Percentiles rank a stretch among this genome's conserved stretches.
These are phyloP conservation scores for Lepidocyrtoides sp. DNA, from an alignment of 2,888 invertebrate genomes.

Conservation along the genomic window DNA sequence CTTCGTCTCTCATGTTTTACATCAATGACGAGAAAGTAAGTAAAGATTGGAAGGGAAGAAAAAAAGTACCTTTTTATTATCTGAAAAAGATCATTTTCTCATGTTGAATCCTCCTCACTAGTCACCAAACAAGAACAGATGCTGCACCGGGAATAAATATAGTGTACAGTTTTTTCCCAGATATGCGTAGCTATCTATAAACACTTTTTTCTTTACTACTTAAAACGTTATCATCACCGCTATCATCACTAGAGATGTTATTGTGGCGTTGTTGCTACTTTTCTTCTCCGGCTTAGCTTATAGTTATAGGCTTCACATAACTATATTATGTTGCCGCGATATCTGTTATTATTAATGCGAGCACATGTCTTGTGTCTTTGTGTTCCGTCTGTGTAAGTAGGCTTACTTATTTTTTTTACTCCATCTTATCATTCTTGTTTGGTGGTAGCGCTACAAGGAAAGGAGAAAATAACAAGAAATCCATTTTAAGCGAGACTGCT, in stretches of 20 bases:
- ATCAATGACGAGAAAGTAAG: constrained; percentile 89
- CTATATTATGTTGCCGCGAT: constrained; percentile 28
- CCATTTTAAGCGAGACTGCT: constrained; percentile 43
- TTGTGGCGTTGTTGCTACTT: neutral
- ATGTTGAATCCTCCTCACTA: constrained; percentile 40
- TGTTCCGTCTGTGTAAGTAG: constrained; percentile 14
- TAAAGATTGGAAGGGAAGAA: constrained; percentile 11
- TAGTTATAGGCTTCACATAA: too few species aligned
- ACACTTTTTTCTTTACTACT: constrained; percentile 31
- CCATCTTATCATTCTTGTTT: constrained; percentile 37
- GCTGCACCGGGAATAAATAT: constrained; percentile 45
- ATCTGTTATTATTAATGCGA: constrained; percentile 69
- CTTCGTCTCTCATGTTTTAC: constrained; percentile 92
- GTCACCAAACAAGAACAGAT: constrained; percentile 67
- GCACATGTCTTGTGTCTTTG: constrained; percentile 61
- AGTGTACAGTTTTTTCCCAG: neutral
- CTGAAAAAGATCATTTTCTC: constrained; percentile 59
- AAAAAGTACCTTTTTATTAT: constrained; percentile 62
- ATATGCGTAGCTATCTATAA: neutral
- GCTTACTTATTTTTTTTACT: constrained; percentile 28
- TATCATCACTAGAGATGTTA: neutral
- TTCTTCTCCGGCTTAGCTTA: too few species aligned
- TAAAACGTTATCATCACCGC: constrained; percentile 23
- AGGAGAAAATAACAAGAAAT: constrained; percentile 37
- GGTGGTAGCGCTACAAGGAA: neutral